Evolutionary conservation across 2,113 vertebrate genomes (phyloP), one percentile per base, ranked within the genome.

Genomic region (Tetrao urogallus): DNA sequence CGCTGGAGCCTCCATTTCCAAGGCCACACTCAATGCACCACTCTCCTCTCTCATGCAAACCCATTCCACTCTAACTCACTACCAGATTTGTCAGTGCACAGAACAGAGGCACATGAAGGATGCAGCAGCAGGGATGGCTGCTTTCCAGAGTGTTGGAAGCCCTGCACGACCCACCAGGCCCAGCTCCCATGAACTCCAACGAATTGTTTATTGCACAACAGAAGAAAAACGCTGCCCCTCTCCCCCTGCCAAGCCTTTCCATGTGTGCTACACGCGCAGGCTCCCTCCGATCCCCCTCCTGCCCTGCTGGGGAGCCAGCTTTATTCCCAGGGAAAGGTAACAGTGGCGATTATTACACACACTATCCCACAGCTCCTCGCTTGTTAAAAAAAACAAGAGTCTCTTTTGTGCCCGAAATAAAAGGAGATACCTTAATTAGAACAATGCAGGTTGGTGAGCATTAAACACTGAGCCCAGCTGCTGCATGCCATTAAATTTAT

Each of bases 351-450:
- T 97, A 97, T 95, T 96, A 95, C 95, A 96, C 95, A 96, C 94
- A 95, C 95, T 96, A 94, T 92, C 92, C 95, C 93, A 94, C 88
- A 95, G 94, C 95, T 97, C 92, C 96, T 96, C 73, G 93, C 95
- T 96, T 89, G 94, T 95, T 97, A 97, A 95, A 95, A 94, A 94
- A 95, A 92, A 95, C 94, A 97, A 93, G 93, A 92, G 77, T 90
- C 95, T 94, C 96, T 96, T 97, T 97, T 96, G 94, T 97, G 95
- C 95, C 88, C 32, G 52, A 97, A 97, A 96, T 97, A 97, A 98
- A 97, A 95, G 97, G 98, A 97, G 97, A 98, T 97, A 98, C 95
- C 90, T 98, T 98, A 98, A 98, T 98, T 98, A 98, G 98, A 98
- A 98, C 97, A 98, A 98, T 97, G 97, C 97, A 97, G 96, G 96